phyloP scores from a whole-genome alignment of 1,140 invertebrate species.

The Panulirus ornatus region DNA sequence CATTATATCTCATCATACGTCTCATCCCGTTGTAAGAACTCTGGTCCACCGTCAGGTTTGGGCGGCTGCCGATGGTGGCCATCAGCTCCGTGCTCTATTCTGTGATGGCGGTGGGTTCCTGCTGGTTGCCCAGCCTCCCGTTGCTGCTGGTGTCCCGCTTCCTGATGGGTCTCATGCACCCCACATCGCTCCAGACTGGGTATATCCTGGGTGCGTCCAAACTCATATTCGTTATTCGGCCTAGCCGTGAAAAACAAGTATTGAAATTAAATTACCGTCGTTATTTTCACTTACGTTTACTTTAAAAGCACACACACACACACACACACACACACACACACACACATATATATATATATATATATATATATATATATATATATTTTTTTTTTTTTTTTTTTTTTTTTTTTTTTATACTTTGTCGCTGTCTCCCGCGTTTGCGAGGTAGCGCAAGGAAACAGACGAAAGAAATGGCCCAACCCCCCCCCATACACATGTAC shows the following conservation, averaged over 20 bases:
- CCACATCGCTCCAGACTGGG: slow-evolving; percentile 11
- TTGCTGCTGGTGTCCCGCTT: neutral
- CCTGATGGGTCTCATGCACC: slow-evolving; percentile 9
- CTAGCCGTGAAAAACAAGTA: neutral
- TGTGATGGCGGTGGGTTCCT: neutral
- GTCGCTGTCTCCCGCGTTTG: too few relatives aligned
- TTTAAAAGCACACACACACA: neutral
- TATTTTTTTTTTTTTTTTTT: too few relatives aligned
- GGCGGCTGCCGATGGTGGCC: neutral
- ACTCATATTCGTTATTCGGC: neutral
- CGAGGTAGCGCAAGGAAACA: too few relatives aligned
- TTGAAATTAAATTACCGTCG: neutral
- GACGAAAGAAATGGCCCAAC: too few relatives aligned
- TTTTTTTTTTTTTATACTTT: too few relatives aligned
- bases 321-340: too few relatives aligned
- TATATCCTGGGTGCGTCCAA: slow-evolving; percentile 12
- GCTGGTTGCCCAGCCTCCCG: neutral
- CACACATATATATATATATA: too few relatives aligned
- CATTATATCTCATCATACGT: too few relatives aligned
- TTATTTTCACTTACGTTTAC: neutral
- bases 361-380: too few relatives aligned
- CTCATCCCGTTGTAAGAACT: too few relatives aligned
- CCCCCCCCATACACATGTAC: too few relatives aligned
- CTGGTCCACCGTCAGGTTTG: too few relatives aligned
- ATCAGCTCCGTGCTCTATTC: neutral